phyloP scores from a whole-genome alignment of 2,113 vertebrate species.

The Condylura cristata region DNA sequence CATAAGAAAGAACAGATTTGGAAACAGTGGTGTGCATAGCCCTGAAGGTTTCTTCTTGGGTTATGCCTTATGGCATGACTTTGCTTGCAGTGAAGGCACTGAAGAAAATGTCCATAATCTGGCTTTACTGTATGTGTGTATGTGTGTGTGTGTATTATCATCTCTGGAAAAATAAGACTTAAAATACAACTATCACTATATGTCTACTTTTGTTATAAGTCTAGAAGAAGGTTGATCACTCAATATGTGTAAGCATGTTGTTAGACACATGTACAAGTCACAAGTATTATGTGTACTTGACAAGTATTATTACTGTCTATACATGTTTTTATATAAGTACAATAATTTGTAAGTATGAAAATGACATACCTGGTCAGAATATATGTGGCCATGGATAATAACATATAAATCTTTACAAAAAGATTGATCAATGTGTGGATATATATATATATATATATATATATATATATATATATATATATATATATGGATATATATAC shows the following conservation, averaged over 20 bases:
- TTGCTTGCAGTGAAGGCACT: no score
- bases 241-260: background rate
- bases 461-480: no score
- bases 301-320: rapidly evolving
- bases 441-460: no score
- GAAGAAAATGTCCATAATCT: conserved; percentile 79
- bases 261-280: conserved; percentile 31
- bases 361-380: background rate
- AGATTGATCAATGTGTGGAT: background rate
- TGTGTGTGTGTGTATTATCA: background rate
- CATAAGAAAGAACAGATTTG: conserved; percentile 88
- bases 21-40: conserved; percentile 84
- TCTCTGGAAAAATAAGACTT: background rate
- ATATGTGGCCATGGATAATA: background rate
- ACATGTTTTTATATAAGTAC: background rate
- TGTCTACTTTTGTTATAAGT: background rate
- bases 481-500: no score
- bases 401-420: background rate
- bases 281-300: background rate
- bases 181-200: background rate
- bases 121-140: conserved; percentile 21
- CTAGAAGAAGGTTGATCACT: conserved; percentile 73
- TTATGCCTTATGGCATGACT: conserved; percentile 80
- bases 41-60: conserved; percentile 86
- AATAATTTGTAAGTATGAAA: background rate